Evolutionary conservation across 2,888 invertebrate genomes (phyloP).

Genomic region (Eupithecia exiguata): DNA sequence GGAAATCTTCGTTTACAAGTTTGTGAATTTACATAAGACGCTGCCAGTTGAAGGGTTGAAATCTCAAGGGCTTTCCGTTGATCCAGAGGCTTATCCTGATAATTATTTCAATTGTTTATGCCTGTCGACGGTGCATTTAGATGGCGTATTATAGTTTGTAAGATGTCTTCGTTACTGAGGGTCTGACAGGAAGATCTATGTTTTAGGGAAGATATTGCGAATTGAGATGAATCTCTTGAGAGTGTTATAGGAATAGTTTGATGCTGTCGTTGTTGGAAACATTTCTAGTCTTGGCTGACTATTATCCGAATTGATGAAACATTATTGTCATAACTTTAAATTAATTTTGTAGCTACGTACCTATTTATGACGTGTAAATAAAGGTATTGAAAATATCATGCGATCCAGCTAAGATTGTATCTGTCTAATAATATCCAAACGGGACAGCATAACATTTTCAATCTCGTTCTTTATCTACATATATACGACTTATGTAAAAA

Average conservation of each 20-base stretch:
- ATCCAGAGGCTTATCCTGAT: conserved; percentile 82
- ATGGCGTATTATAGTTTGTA: conserved; percentile 83
- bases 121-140: conserved; percentile 82
- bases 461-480: too few relatives aligned
- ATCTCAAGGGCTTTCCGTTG: conserved; percentile 79
- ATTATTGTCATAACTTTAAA: background rate
- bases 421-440: too few relatives aligned
- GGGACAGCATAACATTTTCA: too few relatives aligned
- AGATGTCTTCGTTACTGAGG: conserved; percentile 75
- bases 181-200: conserved; percentile 62
- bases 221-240: conserved; percentile 67
- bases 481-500: too few relatives aligned
- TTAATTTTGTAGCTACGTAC: background rate
- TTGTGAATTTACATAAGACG: conserved; percentile 82
- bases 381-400: too few relatives aligned
- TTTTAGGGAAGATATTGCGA: conserved; percentile 49
- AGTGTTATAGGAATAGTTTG: conserved; percentile 8
- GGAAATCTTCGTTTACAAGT: conserved; percentile 59
- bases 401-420: too few relatives aligned
- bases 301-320: background rate
- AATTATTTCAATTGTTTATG: conserved; percentile 85
- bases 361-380: too few relatives aligned
- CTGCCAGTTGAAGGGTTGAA: conserved; percentile 81
- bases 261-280: background rate
- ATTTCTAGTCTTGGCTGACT: background rate